A percentile compares a stretch with the other conserved stretches of the same genome.
phyloP scores from a whole-genome alignment of 2,888 invertebrate species.

The Phaonia tiefii region DNA sequence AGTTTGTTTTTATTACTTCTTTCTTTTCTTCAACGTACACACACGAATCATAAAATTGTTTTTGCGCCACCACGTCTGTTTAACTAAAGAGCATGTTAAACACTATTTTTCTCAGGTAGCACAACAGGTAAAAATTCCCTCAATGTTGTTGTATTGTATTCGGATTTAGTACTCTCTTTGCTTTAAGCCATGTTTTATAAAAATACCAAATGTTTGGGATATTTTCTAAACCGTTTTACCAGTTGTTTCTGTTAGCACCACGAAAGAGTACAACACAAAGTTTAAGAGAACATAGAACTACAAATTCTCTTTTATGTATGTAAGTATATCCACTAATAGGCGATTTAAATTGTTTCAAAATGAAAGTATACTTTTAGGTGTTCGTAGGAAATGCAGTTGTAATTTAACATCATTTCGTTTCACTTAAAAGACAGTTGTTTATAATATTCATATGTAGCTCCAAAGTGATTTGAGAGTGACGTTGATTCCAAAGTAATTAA shows the following conservation, averaged over 20 bases:
- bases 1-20: constrained; percentile 41
- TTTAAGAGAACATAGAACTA: background rate
- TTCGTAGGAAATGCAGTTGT: no score
- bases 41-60: constrained; percentile 22
- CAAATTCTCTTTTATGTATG: no score
- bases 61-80: constrained; percentile 74
- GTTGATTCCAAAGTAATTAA: no score
- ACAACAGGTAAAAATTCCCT: constrained; percentile 72
- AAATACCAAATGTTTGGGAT: constrained; percentile 62
- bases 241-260: constrained; percentile 9
- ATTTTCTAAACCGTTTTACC: constrained; percentile 42
- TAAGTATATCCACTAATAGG: no score
- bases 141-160: constrained; percentile 28
- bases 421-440: no score
- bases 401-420: no score
- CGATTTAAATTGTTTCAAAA: no score
- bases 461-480: no score
- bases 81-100: constrained; percentile 73
- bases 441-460: no score
- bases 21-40: constrained; percentile 24
- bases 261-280: constrained; percentile 19
- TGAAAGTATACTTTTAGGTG: no score
- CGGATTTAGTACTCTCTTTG: constrained; percentile 1
- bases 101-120: constrained; percentile 68
- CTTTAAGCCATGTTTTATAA: constrained; percentile 38